Base-by-base conservation (phyloP, 1,140 invertebrate genomes). In the Drosophila funebris region DNA sequence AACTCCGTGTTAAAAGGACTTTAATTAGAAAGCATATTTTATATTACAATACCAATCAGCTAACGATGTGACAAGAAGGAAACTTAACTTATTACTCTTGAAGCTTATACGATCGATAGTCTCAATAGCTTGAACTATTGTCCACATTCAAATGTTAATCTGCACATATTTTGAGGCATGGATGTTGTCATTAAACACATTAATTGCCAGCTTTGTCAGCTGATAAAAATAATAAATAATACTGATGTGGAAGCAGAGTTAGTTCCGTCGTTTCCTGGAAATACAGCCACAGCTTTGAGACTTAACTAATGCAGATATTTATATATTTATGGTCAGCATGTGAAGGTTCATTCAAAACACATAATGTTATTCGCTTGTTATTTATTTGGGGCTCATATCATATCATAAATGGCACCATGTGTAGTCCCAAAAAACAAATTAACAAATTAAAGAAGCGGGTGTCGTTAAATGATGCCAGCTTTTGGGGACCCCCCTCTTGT, bases 401-500 rank as follows among this genome's bases (percentile, higher is more conserved):
- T 75, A 54, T 60, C 66, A 83, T 87, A 82, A 85, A 75, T 68
- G 75, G 74, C 66, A 44, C 74, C 81, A 85, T 87, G 71, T 85
- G 81, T 82, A 87, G 73, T 61, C 58, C 41, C 22, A 37, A 56
- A 75, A 88, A 78, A 76, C 83, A 88, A 88, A 88, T 88, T 88
- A 88, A 88, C 78, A 88, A 88, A 89, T 88, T 88, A 88, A 88
- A 79, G 46, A 87, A 78, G 78, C 83, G 83, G 83, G 83, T 85
- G 83, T 76, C 78, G 82, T 85, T 82, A 85, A 85, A 78, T 80
- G 56, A 54, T 62, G 33, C 33, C 39, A 29, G 69, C 22, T 33
- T 54, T 52, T 36, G 22, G n/a, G 50, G 29, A n/a, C n/a, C 22
- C 56, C 6, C 18, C 44, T 16, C 20, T 46, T 41, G 36, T 8